Conservation (phyloP, 2,888 invertebrate species). For the Vannuccia rotundouncinata region DNA sequence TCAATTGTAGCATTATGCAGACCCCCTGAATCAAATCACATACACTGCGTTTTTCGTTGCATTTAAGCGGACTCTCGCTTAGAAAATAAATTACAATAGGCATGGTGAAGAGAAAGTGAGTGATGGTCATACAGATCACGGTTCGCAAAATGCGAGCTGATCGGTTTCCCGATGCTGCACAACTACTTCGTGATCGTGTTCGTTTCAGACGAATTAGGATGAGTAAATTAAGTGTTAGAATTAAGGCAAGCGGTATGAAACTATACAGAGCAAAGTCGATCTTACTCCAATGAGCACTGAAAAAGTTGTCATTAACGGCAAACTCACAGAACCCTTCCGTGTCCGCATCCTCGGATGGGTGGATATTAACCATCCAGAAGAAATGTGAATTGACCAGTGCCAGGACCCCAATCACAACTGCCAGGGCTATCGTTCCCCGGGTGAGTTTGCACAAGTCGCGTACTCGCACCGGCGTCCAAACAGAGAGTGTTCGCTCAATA, state of each 20-base stretch:
- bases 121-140: slow-evolving; percentile 35
- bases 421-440: slow-evolving; percentile 32
- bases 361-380: slow-evolving; percentile 6
- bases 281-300: slow-evolving; percentile 28
- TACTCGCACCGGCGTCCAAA: slow-evolving; percentile 32
- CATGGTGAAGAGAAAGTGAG: slow-evolving; percentile 37
- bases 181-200: background rate
- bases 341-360: background rate
- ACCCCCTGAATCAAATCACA: slow-evolving; percentile 30
- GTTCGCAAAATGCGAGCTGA: slow-evolving; percentile 34
- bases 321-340: background rate
- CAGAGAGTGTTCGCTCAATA: slow-evolving; percentile 36
- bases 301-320: background rate
- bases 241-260: slow-evolving; percentile 37
- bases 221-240: slow-evolving; percentile 25
- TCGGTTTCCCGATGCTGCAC: background rate
- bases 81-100: slow-evolving; percentile 38
- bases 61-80: background rate
- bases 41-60: slow-evolving; percentile 8
- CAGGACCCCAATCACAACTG: background rate
- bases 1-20: slow-evolving; percentile 34
- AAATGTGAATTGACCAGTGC: slow-evolving; percentile 21
- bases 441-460: slow-evolving; percentile 31
- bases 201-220: slow-evolving; percentile 31
- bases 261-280: slow-evolving; percentile 39